Percentiles rank a stretch among this genome's conserved stretches.
phyloP scores from a whole-genome alignment of 2,113 vertebrate genomes.

The Ptyas mucosa region DNA sequence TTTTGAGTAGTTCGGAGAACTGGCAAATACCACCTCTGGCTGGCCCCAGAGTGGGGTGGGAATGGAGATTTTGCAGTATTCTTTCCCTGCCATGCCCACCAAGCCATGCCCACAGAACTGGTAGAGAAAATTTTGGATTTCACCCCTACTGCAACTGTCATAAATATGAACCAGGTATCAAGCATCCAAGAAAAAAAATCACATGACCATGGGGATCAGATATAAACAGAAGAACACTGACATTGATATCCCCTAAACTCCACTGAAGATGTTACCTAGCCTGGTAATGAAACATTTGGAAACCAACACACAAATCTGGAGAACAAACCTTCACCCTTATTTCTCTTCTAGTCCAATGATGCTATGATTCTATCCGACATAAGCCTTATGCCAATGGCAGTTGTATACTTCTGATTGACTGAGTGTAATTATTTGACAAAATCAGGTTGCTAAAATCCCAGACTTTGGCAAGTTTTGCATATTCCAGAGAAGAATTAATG shows the following conservation, averaged over 20 bases:
- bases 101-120: too few relatives aligned
- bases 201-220: not conserved
- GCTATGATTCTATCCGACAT: not conserved
- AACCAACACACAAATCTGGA: too few relatives aligned
- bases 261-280: too few relatives aligned
- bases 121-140: too few relatives aligned
- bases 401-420: conserved; percentile 11
- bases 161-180: not conserved
- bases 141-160: not conserved
- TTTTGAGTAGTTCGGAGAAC: too few relatives aligned
- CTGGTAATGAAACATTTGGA: too few relatives aligned
- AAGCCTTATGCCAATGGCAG: not conserved
- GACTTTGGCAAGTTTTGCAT: conserved; percentile 40
- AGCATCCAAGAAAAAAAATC: not conserved
- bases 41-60: too few relatives aligned
- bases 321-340: not conserved
- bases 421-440: conserved; percentile 41
- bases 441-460: conserved; percentile 55
- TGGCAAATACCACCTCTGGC: too few relatives aligned
- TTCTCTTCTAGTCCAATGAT: not conserved
- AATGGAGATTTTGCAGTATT: too few relatives aligned
- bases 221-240: too few relatives aligned
- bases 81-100: too few relatives aligned
- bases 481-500: conserved; percentile 48
- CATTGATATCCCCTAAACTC: too few relatives aligned